Conservation (phyloP, 2,113 vertebrate genomes). For the Puffinus mauretanicus region DNA sequence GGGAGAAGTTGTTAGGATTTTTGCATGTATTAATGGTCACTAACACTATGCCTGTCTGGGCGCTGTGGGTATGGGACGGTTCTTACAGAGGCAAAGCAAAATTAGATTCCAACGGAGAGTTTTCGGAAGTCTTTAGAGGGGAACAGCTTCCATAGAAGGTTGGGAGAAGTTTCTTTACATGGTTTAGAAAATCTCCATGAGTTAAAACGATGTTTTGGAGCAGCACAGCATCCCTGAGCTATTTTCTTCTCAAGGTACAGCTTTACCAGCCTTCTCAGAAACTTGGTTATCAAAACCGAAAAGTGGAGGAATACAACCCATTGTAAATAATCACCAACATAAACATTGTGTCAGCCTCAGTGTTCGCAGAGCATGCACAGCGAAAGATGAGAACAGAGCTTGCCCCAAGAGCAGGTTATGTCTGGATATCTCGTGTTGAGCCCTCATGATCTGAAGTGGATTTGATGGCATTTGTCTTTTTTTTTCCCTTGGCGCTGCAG, state of each 20-base stretch:
- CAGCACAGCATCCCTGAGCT: neutral
- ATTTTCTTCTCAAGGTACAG: neutral
- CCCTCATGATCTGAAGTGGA: neutral
- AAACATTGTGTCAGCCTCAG: neutral
- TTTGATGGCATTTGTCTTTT: neutral
- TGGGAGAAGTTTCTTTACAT: neutral
- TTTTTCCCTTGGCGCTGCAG: neutral
- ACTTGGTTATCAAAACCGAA: accelerated
- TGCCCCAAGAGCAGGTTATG: neutral
- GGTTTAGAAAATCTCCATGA: neutral
- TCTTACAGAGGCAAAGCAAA: neutral
- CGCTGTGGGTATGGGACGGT: accelerated
- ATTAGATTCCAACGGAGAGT: neutral
- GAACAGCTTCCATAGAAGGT: neutral
- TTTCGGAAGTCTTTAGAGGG: neutral
- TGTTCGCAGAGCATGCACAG: accelerated
- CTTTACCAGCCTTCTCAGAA: neutral
- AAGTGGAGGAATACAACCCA: neutral
- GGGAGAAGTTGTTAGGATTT: neutral
- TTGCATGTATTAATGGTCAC: neutral
- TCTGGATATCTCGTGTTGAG: neutral
- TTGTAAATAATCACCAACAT: neutral
- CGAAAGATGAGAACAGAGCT: neutral
- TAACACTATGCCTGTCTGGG: neutral
- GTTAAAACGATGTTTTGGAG: neutral